Evolutionary conservation across 2,113 vertebrate genomes (phyloP).

Genomic region (Ardeotis arabs): DNA sequence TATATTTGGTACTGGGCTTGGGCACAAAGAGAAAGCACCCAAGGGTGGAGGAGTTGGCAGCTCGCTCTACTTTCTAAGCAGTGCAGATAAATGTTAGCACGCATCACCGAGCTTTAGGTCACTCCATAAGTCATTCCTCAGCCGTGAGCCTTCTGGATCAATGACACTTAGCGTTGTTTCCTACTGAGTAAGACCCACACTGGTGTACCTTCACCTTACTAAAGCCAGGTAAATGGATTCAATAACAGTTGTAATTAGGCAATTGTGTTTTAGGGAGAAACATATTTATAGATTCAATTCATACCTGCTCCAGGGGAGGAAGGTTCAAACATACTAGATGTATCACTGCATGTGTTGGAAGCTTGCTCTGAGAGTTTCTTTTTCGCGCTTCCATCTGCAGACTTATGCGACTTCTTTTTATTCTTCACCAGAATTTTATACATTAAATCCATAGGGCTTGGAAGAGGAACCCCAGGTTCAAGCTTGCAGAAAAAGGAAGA

Average conservation of each 20-base stretch:
- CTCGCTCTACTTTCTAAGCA: background rate
- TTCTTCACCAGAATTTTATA: slow-evolving; percentile 98
- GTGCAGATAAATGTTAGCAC: background rate
- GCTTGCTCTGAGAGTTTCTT: slow-evolving; percentile 94
- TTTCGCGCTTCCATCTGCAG: slow-evolving; percentile 86
- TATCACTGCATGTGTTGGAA: slow-evolving; percentile 92
- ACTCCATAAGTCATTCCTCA: background rate
- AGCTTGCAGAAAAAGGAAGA: slow-evolving; percentile 75
- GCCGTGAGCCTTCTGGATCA: fast-evolving
- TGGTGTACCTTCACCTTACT: background rate
- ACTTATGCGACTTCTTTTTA: slow-evolving; percentile 97
- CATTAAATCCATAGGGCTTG: slow-evolving; percentile 94
- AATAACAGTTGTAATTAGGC: background rate
- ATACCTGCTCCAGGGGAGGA: slow-evolving; percentile 93
- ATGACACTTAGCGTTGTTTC: fast-evolving
- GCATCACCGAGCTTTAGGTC: background rate
- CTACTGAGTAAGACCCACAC: background rate
- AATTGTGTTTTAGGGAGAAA: background rate
- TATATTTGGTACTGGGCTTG: background rate
- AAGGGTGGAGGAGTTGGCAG: background rate
- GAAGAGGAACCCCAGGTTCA: slow-evolving; percentile 88
- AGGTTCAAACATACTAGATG: slow-evolving; percentile 92
- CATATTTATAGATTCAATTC: background rate
- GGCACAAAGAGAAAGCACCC: background rate
- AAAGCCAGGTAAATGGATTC: background rate